phyloP scores from a whole-genome alignment of 2,888 invertebrate species.

The Meghimatium bilineatum region DNA sequence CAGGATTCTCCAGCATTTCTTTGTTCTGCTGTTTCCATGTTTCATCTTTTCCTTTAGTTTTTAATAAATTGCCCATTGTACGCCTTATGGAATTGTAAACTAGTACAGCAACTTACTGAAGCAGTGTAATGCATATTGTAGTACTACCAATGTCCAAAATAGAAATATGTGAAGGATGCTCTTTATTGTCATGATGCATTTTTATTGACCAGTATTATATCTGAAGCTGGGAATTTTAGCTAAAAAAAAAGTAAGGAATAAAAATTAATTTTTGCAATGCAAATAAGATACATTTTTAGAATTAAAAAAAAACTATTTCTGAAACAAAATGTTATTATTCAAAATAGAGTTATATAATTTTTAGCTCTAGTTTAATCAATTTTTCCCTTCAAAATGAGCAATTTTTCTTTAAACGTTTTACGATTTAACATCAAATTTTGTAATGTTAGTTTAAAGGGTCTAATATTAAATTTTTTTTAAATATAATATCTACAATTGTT shows the following conservation, averaged over 20 bases:
- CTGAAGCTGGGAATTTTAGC: background rate
- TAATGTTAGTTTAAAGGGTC: too few species aligned
- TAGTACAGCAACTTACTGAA: background rate
- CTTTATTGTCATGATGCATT: background rate
- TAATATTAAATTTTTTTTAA: too few species aligned
- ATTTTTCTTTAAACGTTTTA: too few species aligned
- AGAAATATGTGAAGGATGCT: background rate
- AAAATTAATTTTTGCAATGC: background rate
- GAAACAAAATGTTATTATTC: too few species aligned
- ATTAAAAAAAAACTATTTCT: too few species aligned
- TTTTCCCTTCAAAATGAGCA: too few species aligned
- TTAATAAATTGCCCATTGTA: slow-evolving; percentile 40
- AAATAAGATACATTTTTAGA: too few species aligned
- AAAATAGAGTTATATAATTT: too few species aligned
- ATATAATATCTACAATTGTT: too few species aligned
- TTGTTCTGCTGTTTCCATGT: slow-evolving; percentile 75
- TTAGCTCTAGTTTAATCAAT: too few species aligned
- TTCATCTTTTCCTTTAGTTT: slow-evolving; percentile 7
- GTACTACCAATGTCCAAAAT: background rate
- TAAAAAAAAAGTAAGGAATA: background rate
- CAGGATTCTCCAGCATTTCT: slow-evolving; percentile 69
- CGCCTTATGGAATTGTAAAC: background rate
- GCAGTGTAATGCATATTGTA: background rate
- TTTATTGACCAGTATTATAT: background rate
- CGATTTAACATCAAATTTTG: too few species aligned